Base-by-base conservation (phyloP, 2,888 invertebrate genomes). In the Cheilosia variabilis region DNA sequence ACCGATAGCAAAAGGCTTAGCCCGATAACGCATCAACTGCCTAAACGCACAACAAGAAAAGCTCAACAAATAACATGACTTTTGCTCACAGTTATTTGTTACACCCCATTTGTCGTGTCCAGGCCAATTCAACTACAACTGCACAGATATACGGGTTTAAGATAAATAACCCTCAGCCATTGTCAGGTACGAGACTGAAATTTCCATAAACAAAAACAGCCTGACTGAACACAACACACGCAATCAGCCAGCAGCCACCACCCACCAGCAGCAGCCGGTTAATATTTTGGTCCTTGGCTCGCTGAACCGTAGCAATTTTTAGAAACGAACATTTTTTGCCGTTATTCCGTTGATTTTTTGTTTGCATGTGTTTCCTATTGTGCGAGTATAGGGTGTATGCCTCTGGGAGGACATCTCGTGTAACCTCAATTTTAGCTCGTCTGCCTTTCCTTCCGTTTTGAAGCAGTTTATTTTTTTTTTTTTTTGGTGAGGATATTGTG, bases 21-120 rank as follows among this genome's bases (percentile, higher is more conserved):
- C 5, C 17, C 45, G 45, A 45, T 17, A 45, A 45, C 5, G n/a
- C 17, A n/a, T 17, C 45, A 45, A 7, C 15, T 7, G n/a, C 5
- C 45, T 17, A 4, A 17, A 45, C 45, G 7, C n/a, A 17, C 7
- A n/a, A 45, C 17, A 9, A 9, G 17, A 47, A n/a, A 7, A 47
- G n/a, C 17, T 7, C 9, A 17, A 17, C 6, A 47, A n/a, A n/a
- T 9, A n/a, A 17, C 45, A 47, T 60, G 27, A 43, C 22, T 60
- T 60, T 45, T 17, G 13, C 47, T 62, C 13, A 10, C 31, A 41
- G 31, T 45, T 43, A 65, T 73, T 81, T 65, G 53, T n/a, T 60
- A 55, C 77, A 66, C 58, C 43, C 71, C 77, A 82, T 82, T 82
- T 77, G 77, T 71, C 62, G 52, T 71, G 76, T 72, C 82, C 53